Percentiles rank a stretch among this genome's conserved stretches.
Conservation (phyloP, 92 coral and sea anemone genomes). For the Parazoanthus swiftii region DNA sequence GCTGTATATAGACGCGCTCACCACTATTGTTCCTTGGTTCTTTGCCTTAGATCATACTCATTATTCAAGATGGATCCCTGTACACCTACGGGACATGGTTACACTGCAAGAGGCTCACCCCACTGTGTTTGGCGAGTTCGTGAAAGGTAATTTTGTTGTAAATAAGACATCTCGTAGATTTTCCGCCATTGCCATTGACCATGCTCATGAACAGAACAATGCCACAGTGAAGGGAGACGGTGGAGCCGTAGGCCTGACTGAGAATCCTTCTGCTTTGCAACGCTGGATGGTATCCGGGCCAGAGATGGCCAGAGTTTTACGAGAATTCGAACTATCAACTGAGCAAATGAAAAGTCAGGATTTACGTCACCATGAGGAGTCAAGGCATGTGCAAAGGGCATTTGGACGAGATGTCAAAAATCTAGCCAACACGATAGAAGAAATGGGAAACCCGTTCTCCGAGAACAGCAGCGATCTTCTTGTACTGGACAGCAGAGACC, state of each 20-base stretch:
- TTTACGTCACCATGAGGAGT: conserved; percentile 26
- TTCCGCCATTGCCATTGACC: conserved; percentile 41
- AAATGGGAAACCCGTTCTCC: conserved; percentile 21
- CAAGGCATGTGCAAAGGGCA: conserved; percentile 20
- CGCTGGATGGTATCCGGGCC: conserved; percentile 49
- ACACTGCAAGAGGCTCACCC: not conserved
- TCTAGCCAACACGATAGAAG: not conserved
- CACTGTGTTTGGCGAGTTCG: not conserved
- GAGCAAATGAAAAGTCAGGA: conserved; percentile 6
- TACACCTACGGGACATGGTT: no score
- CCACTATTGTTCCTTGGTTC: conserved; percentile 56
- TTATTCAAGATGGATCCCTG: no score
- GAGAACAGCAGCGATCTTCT: conserved; percentile 31
- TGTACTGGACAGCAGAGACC: conserved; percentile 42
- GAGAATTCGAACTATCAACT: conserved; percentile 29
- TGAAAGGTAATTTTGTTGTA: conserved; percentile 35
- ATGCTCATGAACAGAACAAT: conserved; percentile 47
- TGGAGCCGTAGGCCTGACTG: conserved; percentile 42
- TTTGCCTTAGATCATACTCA: conserved; percentile 40
- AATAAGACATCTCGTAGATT: conserved; percentile 14
- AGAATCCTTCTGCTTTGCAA: not conserved
- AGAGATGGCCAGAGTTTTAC: conserved; percentile 32
- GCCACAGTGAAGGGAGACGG: conserved; percentile 36
- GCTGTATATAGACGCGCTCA: conserved; percentile 51
- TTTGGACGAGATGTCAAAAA: conserved; percentile 14